A percentile compares a stretch with the other conserved stretches of the same genome.
Conservation (phyloP, 2,797 vertebrate genomes). For the Esox masquinongy region DNA sequence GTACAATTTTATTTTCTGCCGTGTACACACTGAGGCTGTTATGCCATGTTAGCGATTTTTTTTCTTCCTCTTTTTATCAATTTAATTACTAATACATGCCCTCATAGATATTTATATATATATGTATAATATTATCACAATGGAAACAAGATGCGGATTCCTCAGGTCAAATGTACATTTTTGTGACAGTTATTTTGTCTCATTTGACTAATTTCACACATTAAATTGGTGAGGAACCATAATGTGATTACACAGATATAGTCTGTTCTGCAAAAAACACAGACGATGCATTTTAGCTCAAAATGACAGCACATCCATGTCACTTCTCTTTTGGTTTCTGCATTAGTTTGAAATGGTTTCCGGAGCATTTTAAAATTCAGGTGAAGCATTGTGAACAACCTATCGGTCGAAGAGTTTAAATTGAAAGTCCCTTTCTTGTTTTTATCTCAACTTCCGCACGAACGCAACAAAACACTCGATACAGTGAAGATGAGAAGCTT, state of each 20-base stretch:
- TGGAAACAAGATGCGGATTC: constrained; percentile 91
- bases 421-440: constrained; percentile 14
- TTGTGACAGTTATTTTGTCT: constrained; percentile 76
- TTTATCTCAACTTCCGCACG: constrained; percentile 14
- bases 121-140: constrained; percentile 86
- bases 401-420: background rate
- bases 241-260: constrained; percentile 82
- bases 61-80: constrained; percentile 64
- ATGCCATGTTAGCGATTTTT: constrained; percentile 84
- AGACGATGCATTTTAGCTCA: constrained; percentile 71
- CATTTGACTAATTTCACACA: constrained; percentile 82
- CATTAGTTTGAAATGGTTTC: background rate
- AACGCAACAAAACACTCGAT: constrained; percentile 21
- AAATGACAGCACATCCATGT: constrained; percentile 18
- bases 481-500: constrained; percentile 20
- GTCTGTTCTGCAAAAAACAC: constrained; percentile 82
- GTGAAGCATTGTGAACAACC: constrained; percentile 30
- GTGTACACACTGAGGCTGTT: constrained; percentile 92
- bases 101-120: constrained; percentile 85
- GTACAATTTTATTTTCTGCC: constrained; percentile 93
- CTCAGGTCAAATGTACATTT: constrained; percentile 79
- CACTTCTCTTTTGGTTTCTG: constrained; percentile 16
- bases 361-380: constrained; percentile 5
- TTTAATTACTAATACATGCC: constrained; percentile 93
- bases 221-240: constrained; percentile 72